Evolutionary conservation across 2,888 invertebrate species (phyloP).

Genomic region (Ormyrus thymus): DNA sequence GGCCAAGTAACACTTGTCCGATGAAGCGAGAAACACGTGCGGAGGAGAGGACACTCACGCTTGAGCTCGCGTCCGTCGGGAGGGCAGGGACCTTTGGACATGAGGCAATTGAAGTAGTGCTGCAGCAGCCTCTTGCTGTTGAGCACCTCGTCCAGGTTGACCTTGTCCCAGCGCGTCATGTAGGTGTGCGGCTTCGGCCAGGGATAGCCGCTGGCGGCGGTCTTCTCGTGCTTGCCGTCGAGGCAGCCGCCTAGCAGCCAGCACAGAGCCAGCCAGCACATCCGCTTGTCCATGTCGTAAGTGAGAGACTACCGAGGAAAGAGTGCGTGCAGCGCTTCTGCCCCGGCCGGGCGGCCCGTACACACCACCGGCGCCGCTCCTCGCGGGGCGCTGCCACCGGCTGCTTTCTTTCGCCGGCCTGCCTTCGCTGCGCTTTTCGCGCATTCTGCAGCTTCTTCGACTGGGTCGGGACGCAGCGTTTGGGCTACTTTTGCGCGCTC

Average conservation of each 20-base stretch:
- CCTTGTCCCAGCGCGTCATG: conserved; percentile 80
- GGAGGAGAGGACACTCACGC: conserved; percentile 80
- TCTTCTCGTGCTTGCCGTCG: conserved; percentile 26
- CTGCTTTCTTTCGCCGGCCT: not conserved
- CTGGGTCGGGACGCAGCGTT: too few species aligned
- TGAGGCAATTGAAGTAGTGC: conserved; percentile 83
- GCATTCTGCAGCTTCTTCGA: too few species aligned
- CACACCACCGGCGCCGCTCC: not conserved
- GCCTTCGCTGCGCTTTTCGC: too few species aligned
- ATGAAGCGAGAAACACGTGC: not conserved
- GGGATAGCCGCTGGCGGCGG: conserved; percentile 23
- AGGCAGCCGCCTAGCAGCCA: conserved; percentile 54
- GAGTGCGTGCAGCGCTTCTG: conserved; percentile 28
- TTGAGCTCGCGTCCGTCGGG: conserved; percentile 84
- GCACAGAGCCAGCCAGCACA: conserved; percentile 56
- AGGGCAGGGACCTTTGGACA: conserved; percentile 82
- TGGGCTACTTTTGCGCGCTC: too few species aligned
- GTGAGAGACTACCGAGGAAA: conserved; percentile 26
- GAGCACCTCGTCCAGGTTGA: conserved; percentile 83
- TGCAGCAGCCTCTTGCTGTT: conserved; percentile 82
- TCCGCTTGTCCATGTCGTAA: conserved; percentile 53
- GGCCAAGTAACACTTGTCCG: too few species aligned
- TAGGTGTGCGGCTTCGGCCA: conserved; percentile 68
- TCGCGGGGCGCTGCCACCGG: not conserved
- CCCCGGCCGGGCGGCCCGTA: not conserved